These are phyloP conservation scores for Syncerus caffer DNA, from an alignment of 2,797 vertebrate species.

Conservation along the genomic window DNA sequence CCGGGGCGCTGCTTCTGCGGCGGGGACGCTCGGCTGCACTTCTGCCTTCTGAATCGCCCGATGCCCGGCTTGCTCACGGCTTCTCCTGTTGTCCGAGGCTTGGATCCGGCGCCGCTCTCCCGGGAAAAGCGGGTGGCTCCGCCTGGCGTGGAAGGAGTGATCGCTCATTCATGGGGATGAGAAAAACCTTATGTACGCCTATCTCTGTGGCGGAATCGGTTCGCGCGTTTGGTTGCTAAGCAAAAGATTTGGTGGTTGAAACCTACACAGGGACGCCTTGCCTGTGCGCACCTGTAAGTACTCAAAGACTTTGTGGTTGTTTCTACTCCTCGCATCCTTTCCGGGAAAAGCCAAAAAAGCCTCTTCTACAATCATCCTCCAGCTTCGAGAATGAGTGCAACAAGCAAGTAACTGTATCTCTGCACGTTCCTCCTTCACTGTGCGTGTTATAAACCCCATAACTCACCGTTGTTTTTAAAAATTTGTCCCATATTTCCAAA, in stretches of 20 bases:
- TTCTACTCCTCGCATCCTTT: not conserved
- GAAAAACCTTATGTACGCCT: fast-evolving
- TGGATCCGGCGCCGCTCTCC: not conserved
- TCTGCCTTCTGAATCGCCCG: not conserved
- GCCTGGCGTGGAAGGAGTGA: not conserved
- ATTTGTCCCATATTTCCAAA: not conserved
- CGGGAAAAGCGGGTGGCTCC: not conserved
- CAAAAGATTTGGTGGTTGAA: not conserved
- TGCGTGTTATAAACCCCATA: not conserved
- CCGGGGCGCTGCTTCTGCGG: not conserved
- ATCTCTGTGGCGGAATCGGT: not conserved
- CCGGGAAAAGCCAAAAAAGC: not conserved
- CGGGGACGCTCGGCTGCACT: not conserved
- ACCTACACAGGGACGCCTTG: not conserved
- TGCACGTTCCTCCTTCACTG: not conserved
- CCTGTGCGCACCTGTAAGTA: not conserved
- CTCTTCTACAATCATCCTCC: not conserved
- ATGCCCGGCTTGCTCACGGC: too few species aligned
- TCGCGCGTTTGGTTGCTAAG: not conserved
- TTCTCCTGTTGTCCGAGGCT: not conserved
- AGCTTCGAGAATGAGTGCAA: not conserved
- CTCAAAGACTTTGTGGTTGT: not conserved
- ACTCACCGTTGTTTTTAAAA: not conserved
- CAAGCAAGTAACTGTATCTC: not conserved
- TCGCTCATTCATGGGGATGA: not conserved